Evolutionary conservation across 2,797 vertebrate species (phyloP), one percentile per base, ranked within the genome.

Genomic region (Cynopterus sphinx): DNA sequence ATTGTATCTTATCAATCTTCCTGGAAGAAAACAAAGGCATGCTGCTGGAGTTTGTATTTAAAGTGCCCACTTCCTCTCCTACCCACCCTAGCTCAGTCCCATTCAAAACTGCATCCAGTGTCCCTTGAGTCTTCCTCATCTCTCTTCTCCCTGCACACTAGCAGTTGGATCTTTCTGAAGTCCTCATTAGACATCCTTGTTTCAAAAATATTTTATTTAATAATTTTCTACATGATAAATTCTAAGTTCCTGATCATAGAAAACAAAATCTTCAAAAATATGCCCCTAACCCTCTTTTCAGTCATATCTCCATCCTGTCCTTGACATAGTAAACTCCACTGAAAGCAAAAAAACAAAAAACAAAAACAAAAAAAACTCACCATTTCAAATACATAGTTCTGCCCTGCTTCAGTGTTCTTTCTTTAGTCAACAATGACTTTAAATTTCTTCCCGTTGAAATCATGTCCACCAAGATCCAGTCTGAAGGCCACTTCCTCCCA

Each of bases 401-500:
- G 31, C 7, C 28, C 28, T 41, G 70, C 39, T 86, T 74, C 43
- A 10, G 6, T 78, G 63, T 9, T 26, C 16, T 70, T 77, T 21
- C 43, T 70, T 82, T 19, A 71, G 6, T 81, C 81, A 94, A 59
- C 31, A 89, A 55, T 74, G 55, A 15, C 39, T 83, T 88, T 65
- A 86, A 28, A 71, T 91, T 59, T 92, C 86, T 83, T 55, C n/a
- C 79, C 15, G 0, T 87, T 93, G 77, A 84, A 84, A 91, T 91
- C 41, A 28, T 75, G 78, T 92, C 36, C 49, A 70, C 65, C 22
- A 83, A 39, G 22, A 71, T 55, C 26, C 15, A 51, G 2, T n/a
- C 43, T 70, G 71, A 94, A 79, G 8, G 24, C 19, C n/a, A 71
- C n/a, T 63, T 81, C 63, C 16, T 88, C 26, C 51, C n/a, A 88